Evolutionary conservation across 2,797 vertebrate species (phyloP), one percentile per base, ranked within the genome.

Genomic region (Notolabrus celidotus): DNA sequence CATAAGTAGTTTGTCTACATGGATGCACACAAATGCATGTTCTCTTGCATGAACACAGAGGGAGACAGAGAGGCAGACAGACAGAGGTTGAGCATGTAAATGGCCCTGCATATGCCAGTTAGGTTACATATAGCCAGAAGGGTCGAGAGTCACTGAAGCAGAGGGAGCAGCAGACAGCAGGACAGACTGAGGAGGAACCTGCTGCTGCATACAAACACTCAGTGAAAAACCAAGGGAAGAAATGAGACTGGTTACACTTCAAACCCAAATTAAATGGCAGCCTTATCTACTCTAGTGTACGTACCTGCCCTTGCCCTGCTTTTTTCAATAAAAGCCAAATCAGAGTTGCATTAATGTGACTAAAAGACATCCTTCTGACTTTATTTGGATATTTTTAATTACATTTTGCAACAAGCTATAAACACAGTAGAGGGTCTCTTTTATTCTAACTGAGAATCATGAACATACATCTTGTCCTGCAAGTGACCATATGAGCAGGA

Each of bases 11-110:
- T 80, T 74, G 71, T 80, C 76, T 56, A 64, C 60, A 67, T 57
- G 78, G 60, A 71, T 69, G 65, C 59, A 72, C 79, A 80, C 74
- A 77, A 75, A 81, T 64, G 65, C 22, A 67, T 43, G 63, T 60
- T 74, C 46, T 60, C 74, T 80, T 82, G 81, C 72, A 71, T 76
- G 74, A 77, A 61, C 64, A 70, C 45, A 76, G 80, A 68, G 59
- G 14, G 55, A 51, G 34, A 20, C 17, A 52, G 59, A 43, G 17
- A 31, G 65, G 66, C 70, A 62, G 74, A 56, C 7, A 25, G 74
- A 62, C 66, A 19, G 51, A 46, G 52, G 58, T 31, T 46, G 58
- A 52, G 67, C 56, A 19, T 49, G 61, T 56, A 76, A 77, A 73
- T 70, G 51, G 46, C 34, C 43, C 10, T 3, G 67, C 59, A 64